These are phyloP conservation scores for Holacanthus passer DNA, from an alignment of 2,113 vertebrate species.

Conservation along the genomic window DNA sequence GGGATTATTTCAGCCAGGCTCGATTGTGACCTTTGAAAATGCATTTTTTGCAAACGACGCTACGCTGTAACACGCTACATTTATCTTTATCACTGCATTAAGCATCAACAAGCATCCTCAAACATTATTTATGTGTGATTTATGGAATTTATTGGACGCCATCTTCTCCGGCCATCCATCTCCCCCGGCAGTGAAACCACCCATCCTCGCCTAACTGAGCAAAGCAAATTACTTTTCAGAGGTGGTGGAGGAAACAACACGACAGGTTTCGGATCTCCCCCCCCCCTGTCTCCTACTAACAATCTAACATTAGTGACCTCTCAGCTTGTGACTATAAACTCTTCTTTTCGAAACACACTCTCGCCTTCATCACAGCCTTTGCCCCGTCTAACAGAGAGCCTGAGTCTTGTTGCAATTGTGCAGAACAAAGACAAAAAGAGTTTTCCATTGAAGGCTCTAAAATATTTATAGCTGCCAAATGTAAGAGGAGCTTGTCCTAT, in stretches of 20 bases:
- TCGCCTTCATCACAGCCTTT: not conserved
- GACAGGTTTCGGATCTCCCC: slow-evolving; percentile 13
- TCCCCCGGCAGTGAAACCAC: not conserved
- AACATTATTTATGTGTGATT: slow-evolving; percentile 6
- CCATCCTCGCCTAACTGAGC: not conserved
- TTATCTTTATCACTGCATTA: not conserved
- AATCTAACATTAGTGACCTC: slow-evolving; percentile 3
- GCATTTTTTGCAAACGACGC: not conserved
- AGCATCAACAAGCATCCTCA: slow-evolving; percentile 11
- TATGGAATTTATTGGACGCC: not conserved
- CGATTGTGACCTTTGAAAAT: not conserved
- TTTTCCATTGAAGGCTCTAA: slow-evolving; percentile 46
- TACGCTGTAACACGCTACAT: not conserved
- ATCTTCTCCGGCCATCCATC: slow-evolving; percentile 25
- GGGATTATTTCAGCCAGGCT: not conserved
- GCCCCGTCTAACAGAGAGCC: not conserved
- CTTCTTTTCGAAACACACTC: not conserved
- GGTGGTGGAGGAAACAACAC: not conserved
- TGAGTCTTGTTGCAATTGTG: slow-evolving; percentile 15
- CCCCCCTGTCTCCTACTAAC: not conserved
- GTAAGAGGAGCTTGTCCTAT: slow-evolving; percentile 43
- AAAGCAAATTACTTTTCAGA: slow-evolving; percentile 25
- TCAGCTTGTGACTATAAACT: slow-evolving; percentile 12
- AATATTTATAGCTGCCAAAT: slow-evolving; percentile 57
- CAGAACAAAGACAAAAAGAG: slow-evolving; percentile 46